Percentiles rank a stretch among this genome's conserved stretches.
phyloP scores from a whole-genome alignment of 2,113 vertebrate genomes.

The Trachemys scripta region DNA sequence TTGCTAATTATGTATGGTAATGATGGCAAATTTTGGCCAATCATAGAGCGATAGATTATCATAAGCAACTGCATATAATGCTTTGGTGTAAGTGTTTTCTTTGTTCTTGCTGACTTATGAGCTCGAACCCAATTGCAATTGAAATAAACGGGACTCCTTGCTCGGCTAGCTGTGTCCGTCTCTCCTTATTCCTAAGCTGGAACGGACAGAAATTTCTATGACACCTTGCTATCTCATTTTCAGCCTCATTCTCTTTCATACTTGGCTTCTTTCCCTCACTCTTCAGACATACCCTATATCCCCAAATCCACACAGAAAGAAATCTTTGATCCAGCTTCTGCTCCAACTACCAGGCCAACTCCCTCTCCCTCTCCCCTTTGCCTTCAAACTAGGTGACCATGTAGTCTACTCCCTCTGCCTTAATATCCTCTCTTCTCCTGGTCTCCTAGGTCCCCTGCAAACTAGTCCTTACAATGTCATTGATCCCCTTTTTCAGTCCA shows the following conservation, averaged over 20 bases:
- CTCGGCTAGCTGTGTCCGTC: no score
- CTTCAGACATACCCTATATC: not conserved
- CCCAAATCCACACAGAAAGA: not conserved
- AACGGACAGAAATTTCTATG: no score
- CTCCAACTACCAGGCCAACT: accelerated
- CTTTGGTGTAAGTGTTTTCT: no score
- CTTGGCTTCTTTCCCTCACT: not conserved
- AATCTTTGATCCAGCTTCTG: not conserved
- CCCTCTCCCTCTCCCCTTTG: not conserved
- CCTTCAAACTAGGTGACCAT: not conserved
- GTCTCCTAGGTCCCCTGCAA: not conserved
- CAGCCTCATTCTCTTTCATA: not conserved
- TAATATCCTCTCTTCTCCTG: not conserved
- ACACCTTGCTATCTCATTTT: constrained; percentile 1
- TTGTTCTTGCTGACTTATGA: no score
- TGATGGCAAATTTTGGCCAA: no score
- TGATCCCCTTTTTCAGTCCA: not conserved
- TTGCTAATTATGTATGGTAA: no score
- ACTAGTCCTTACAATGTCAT: not conserved
- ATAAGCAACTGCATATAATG: no score
- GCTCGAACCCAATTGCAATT: no score
- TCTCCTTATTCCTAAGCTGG: no score
- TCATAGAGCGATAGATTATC: no score
- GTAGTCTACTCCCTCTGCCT: accelerated
- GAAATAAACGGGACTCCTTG: no score